Conservation (phyloP, 2,113 vertebrate species). For the Buteo buteo region DNA sequence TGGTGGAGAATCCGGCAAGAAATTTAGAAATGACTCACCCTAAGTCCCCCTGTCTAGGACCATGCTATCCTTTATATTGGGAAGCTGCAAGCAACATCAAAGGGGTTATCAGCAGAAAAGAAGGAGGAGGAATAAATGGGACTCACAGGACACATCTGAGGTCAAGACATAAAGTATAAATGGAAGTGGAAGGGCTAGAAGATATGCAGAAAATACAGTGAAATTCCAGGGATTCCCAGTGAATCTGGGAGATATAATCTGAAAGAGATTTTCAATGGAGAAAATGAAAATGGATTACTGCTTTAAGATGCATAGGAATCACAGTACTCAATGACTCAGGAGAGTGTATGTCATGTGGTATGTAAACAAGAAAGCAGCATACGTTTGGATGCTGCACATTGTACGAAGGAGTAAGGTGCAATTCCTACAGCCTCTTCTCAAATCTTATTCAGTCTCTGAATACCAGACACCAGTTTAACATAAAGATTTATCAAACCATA, state of each 20-base stretch:
- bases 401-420: background rate
- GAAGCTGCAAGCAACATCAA: background rate
- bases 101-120: background rate
- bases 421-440: background rate
- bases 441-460: background rate
- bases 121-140: background rate
- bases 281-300: background rate
- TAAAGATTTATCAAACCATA: background rate
- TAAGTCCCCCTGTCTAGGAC: background rate
- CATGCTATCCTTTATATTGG: background rate
- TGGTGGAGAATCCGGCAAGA: background rate
- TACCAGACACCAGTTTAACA: background rate
- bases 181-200: background rate
- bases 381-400: background rate
- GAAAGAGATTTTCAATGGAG: background rate
- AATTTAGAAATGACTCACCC: background rate
- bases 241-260: background rate
- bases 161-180: background rate
- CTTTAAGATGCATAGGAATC: background rate
- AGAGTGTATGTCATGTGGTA: fast-evolving
- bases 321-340: background rate
- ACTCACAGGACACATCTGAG: background rate
- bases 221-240: background rate
- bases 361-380: fast-evolving
- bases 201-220: background rate